These are phyloP conservation scores for Mus minutoides DNA, from an alignment of 2,797 vertebrate genomes.

Conservation along the genomic window DNA sequence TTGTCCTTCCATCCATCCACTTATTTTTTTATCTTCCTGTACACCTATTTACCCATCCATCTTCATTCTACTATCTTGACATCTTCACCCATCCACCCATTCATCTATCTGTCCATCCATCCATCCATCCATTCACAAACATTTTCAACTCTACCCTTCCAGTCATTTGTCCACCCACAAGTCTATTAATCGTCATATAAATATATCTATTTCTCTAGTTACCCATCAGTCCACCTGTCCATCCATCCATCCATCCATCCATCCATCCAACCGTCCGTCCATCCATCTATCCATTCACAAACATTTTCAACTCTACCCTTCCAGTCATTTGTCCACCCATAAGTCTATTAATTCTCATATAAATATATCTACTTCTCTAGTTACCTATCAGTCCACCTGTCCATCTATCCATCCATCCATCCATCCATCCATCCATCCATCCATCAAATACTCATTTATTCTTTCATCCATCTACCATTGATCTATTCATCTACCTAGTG, in stretches of 20 bases:
- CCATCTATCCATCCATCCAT: not conserved
- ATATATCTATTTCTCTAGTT: not conserved
- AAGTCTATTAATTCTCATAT: not conserved
- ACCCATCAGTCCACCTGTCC: not conserved
- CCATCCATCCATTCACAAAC: not conserved
- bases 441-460: not conserved
- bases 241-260: not conserved
- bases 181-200: not conserved
- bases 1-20: not conserved
- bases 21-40: not conserved
- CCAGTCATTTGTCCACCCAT: not conserved
- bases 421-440: not conserved
- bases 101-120: not conserved
- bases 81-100: not conserved
- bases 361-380: not conserved
- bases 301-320: not conserved
- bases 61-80: fast-evolving
- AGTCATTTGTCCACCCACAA: not conserved
- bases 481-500: not conserved
- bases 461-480: no score
- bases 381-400: not conserved
- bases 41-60: not conserved
- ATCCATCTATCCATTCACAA: not conserved
- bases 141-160: not conserved
- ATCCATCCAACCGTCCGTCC: no score